Evolutionary conservation across 2,113 vertebrate species (phyloP), one percentile per base, ranked within the genome.

Genomic region (Danio rerio): DNA sequence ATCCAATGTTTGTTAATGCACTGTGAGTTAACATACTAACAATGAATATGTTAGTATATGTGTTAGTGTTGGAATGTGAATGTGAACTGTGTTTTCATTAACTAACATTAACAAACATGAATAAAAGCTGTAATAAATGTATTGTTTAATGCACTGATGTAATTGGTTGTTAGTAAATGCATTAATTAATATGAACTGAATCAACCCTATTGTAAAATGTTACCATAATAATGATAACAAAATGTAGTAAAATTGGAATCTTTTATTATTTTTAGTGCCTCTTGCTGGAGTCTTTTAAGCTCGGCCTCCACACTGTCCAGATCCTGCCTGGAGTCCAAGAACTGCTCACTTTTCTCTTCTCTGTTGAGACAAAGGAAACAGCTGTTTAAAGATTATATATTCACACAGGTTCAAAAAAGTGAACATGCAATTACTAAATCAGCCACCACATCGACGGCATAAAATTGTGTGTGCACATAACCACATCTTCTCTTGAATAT

Each of bases 291-390:
- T 82, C 92, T 95, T 91, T 96, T 99, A 15, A 97, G 87, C 91
- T 99, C 98, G 65, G 88, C 85, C 90, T 98, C 97, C 93, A 97
- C 94, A 88, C 95, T 96, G 12, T 97, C 96, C 71, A 97, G 91
- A 86, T 99, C 98, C 91, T 99, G 98, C 63, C 97, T 97, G 85
- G 95, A 98, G 90, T 99, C 98, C 90, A 99, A 83, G 53, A 98
- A 94, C 84, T 99, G 97, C 89, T 99, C 98, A 50, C 96, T 99
- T 90, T 99, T 99, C 89, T 99, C 98, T 89, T 99, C 98, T 71
- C 98, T 99, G 80, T 63, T 53, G 13, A 5, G 6, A 63, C 7
- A 31, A 43, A 78, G 45, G 12, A 77, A 86, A 89, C 49, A 87
- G 13, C 80, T 15, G 84, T 15, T 12, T 52, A 20, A 21, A 52